phyloP scores from a whole-genome alignment of 2,113 vertebrate species.

The Heterocephalus glaber region DNA sequence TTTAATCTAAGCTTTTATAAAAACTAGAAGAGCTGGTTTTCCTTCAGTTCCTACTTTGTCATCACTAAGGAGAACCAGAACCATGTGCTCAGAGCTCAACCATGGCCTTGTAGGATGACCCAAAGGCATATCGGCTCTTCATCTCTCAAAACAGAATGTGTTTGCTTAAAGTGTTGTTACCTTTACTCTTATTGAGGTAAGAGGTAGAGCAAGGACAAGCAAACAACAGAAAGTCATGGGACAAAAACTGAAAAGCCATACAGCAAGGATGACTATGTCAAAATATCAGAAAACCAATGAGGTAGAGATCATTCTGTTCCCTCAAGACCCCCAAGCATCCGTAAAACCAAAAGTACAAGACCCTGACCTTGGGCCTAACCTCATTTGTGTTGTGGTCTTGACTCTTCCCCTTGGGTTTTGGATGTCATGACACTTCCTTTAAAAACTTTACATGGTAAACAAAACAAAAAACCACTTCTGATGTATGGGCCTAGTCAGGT shows the following conservation, averaged over 20 bases:
- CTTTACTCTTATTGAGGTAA: background rate
- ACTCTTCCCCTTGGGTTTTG: background rate
- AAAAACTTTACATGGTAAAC: background rate
- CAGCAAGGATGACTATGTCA: background rate
- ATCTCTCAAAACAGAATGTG: rapidly evolving
- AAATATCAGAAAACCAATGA: background rate
- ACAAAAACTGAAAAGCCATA: background rate
- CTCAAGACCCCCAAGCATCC: background rate
- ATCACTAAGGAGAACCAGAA: background rate
- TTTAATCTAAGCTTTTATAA: background rate
- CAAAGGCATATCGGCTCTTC: background rate
- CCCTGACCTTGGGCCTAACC: background rate
- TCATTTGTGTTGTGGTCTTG: background rate
- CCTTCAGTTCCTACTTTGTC: background rate
- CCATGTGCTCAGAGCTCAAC: background rate
- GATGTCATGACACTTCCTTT: background rate
- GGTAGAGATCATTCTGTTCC: background rate
- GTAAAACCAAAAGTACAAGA: background rate
- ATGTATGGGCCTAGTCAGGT: background rate
- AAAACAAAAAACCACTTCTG: background rate
- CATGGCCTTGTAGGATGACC: background rate
- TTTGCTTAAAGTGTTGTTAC: background rate
- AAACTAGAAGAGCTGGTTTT: conserved; percentile 26
- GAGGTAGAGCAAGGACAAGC: background rate
- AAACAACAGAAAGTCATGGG: background rate